Evolutionary conservation across 1,140 invertebrate species (phyloP).

Genomic region (Drosophila kanapiae): DNA sequence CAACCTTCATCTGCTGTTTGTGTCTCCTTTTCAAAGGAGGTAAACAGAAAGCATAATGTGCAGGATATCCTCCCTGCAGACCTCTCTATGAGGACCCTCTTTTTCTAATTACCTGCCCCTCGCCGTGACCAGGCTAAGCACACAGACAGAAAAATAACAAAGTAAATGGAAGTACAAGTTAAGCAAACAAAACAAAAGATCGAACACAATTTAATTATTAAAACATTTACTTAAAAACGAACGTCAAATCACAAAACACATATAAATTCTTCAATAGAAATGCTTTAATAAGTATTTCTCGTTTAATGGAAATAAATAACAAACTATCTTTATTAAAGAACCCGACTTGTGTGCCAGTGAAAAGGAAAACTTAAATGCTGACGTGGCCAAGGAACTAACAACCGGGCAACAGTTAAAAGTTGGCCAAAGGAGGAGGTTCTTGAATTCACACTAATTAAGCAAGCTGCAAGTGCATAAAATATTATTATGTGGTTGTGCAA

Average conservation of each 20-base stretch:
- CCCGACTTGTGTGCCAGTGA: background rate
- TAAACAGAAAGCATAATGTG: conserved; percentile 62
- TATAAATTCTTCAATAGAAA: no score
- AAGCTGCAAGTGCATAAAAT: conserved; percentile 54
- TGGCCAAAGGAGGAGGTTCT: conserved; percentile 32
- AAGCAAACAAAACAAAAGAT: background rate
- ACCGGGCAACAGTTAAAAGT: conserved; percentile 34
- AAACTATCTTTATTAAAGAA: background rate
- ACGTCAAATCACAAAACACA: no score
- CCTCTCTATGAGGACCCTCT: conserved; percentile 36
- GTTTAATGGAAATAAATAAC: background rate
- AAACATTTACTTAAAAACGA: background rate
- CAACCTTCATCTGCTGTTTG: conserved; percentile 34
- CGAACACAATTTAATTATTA: background rate
- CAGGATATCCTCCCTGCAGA: conserved; percentile 56
- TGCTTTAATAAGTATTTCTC: background rate
- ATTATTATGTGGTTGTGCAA: conserved; percentile 27
- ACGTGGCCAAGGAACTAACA: conserved; percentile 32
- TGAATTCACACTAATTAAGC: conserved; percentile 61
- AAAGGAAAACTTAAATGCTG: conserved; percentile 20
- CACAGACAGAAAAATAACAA: conserved; percentile 4
- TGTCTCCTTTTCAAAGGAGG: conserved; percentile 27
- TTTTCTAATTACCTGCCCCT: conserved; percentile 66
- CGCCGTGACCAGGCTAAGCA: background rate
- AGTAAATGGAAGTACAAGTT: background rate